Conservation (phyloP, 1,140 invertebrate genomes). For the Drosophila virilis region DNA sequence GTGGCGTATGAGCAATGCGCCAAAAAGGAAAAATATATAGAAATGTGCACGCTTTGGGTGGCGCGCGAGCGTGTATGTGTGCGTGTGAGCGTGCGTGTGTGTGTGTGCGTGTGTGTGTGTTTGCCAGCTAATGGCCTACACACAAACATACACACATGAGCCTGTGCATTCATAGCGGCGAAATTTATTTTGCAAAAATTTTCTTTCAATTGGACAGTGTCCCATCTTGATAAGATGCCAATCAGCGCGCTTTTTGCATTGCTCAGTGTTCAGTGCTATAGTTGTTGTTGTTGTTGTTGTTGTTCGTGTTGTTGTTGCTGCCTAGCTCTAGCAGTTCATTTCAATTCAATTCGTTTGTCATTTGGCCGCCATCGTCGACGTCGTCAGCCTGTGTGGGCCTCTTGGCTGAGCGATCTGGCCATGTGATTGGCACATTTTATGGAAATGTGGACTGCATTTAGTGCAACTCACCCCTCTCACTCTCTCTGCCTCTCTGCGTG, state of each 20-base stretch:
- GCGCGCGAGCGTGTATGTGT: constrained; percentile 12
- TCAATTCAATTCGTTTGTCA: constrained; percentile 82
- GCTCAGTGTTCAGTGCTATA: constrained; percentile 36
- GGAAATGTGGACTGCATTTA: constrained; percentile 68
- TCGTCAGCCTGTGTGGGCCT: constrained; percentile 61
- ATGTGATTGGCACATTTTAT: constrained; percentile 79
- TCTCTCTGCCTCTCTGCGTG: not conserved
- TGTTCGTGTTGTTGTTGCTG: constrained; percentile 13
- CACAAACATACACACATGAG: constrained; percentile 29
- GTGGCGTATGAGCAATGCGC: constrained; percentile 53
- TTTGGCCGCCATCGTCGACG: constrained; percentile 52
- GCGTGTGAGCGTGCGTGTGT: not conserved
- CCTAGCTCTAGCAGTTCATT: constrained; percentile 67
- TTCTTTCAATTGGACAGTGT: constrained; percentile 81
- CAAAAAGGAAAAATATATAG: constrained; percentile 19
- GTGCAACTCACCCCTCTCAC: constrained; percentile 1
- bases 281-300: constrained; percentile 2
- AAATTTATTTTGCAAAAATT: constrained; percentile 79
- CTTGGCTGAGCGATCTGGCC: constrained; percentile 32
- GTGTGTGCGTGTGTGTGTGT: constrained; percentile 1
- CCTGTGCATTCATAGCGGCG: constrained; percentile 49
- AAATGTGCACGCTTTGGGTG: constrained; percentile 65
- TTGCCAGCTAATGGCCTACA: constrained; percentile 32
- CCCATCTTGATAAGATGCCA: constrained; percentile 83
- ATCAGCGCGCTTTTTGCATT: constrained; percentile 76